phyloP scores from a whole-genome alignment of 2,888 invertebrate species.

The Baronia brevicornis region DNA sequence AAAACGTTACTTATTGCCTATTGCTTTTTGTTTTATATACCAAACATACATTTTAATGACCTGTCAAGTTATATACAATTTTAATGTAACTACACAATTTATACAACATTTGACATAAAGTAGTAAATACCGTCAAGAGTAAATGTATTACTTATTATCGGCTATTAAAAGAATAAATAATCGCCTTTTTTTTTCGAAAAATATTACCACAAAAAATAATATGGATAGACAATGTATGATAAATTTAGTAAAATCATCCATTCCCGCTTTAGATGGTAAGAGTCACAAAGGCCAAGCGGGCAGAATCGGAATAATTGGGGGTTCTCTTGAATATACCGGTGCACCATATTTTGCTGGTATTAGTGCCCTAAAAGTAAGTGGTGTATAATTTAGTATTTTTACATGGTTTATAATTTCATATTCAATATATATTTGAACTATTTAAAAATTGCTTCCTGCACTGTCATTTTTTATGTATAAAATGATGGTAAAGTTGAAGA shows the following conservation, averaged over 20 bases:
- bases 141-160: no score
- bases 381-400: not conserved
- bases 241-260: conserved; percentile 41
- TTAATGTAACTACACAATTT: no score
- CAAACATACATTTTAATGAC: no score
- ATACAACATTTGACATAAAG: no score
- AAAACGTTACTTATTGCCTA: no score
- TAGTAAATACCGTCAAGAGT: no score
- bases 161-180: conserved; percentile 1
- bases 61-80: no score
- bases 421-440: not conserved
- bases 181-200: not conserved
- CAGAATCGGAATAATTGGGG: conserved; percentile 94
- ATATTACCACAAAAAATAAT: conserved; percentile 4
- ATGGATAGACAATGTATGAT: conserved; percentile 36
- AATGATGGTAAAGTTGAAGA: no score
- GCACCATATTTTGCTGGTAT: conserved; percentile 98
- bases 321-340: conserved; percentile 96
- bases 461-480: no score
- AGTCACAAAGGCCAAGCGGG: conserved; percentile 94
- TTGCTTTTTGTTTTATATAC: no score
- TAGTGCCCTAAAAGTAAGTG: conserved; percentile 82
- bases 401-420: not conserved
- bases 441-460: no score
- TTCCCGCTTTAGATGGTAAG: conserved; percentile 78